These are phyloP conservation scores for Tauraco erythrolophus DNA, from an alignment of 2,113 vertebrate genomes.

Conservation along the genomic window DNA sequence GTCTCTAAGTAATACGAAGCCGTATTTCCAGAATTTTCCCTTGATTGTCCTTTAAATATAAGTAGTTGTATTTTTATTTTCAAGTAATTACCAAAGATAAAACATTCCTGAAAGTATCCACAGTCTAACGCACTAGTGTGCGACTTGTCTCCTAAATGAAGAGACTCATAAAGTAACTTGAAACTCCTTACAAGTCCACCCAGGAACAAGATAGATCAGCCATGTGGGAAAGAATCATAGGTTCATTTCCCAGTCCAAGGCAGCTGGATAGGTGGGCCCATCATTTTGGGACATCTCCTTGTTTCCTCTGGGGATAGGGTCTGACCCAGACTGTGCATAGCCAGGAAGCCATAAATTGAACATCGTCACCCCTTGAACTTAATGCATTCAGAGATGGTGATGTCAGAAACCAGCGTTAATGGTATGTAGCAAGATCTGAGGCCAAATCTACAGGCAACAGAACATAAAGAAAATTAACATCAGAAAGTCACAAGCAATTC, in stretches of 20 bases:
- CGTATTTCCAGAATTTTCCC: background rate
- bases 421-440: fast-evolving
- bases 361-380: background rate
- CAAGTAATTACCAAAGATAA: background rate
- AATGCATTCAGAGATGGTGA: background rate
- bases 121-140: too few relatives aligned
- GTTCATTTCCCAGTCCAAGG: background rate
- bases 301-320: background rate
- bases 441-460: background rate
- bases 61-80: background rate
- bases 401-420: background rate
- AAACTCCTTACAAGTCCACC: background rate
- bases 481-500: background rate
- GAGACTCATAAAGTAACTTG: background rate
- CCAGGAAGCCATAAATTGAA: background rate
- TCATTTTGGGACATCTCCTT: background rate
- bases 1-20: background rate
- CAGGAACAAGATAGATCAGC: background rate
- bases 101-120: background rate
- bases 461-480: background rate
- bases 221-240: too few relatives aligned
- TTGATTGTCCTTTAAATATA: background rate
- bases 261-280: background rate
- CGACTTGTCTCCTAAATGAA: background rate
- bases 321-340: background rate